Conservation (phyloP, 1,140 invertebrate genomes). For the Aethina tumida region DNA sequence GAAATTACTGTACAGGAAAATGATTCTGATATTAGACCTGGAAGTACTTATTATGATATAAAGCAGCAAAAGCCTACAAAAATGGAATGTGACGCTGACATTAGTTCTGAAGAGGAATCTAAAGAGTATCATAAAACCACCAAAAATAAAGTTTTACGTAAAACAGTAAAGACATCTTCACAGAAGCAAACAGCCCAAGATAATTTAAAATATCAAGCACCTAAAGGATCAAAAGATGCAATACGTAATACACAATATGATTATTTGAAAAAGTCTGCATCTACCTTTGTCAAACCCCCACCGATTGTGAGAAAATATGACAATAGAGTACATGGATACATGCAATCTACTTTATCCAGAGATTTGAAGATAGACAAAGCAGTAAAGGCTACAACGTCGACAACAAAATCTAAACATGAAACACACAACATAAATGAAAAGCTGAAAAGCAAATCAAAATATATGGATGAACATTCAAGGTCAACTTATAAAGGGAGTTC, state of each 20-base stretch:
- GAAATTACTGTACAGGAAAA: too few relatives aligned
- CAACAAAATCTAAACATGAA: slow-evolving; percentile 24
- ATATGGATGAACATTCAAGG: slow-evolving; percentile 11
- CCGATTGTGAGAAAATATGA: slow-evolving; percentile 20
- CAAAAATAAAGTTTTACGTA: slow-evolving; percentile 9
- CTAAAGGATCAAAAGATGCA: slow-evolving; percentile 11
- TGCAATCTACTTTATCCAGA: slow-evolving; percentile 39
- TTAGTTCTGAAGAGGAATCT: slow-evolving; percentile 34
- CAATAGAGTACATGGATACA: slow-evolving; percentile 33
- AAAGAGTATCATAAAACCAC: slow-evolving; percentile 12
- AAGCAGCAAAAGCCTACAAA: too few relatives aligned
- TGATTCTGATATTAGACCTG: too few relatives aligned
- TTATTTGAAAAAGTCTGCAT: slow-evolving; percentile 14
- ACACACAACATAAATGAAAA: slow-evolving; percentile 26
- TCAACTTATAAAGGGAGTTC: slow-evolving; percentile 8
- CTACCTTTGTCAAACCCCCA: not conserved
- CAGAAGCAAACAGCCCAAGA: not conserved
- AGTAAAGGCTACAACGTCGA: slow-evolving; percentile 12
- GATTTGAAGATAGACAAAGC: slow-evolving; percentile 37
- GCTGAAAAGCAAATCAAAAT: slow-evolving; percentile 17
- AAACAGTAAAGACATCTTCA: slow-evolving; percentile 1
- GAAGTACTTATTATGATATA: too few relatives aligned
- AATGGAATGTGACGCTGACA: slow-evolving; percentile 26
- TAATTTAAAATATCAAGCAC: slow-evolving; percentile 7
- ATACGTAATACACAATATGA: slow-evolving; percentile 15